Percentiles rank a stretch among this genome's conserved stretches.
These are phyloP conservation scores for Nephila pilipes DNA, from an alignment of 1,140 invertebrate species.

Conservation along the genomic window DNA sequence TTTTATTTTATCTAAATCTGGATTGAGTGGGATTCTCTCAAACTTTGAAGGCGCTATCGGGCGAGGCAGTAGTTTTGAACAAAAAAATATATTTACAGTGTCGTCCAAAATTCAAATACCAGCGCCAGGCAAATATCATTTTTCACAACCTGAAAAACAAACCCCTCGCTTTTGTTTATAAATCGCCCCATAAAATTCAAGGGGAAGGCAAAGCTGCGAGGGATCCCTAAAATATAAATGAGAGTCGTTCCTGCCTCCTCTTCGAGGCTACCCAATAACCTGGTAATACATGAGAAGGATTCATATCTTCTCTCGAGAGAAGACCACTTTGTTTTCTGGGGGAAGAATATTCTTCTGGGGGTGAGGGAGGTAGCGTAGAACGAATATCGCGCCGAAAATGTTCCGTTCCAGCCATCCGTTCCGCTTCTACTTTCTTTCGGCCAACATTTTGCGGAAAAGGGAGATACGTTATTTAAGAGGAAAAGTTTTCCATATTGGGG, in stretches of 20 bases:
- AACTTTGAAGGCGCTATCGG: too few species aligned
- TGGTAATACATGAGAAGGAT: not conserved
- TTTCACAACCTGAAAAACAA: not conserved
- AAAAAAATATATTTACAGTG: too few species aligned
- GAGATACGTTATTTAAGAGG: not conserved
- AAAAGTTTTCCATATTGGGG: not conserved
- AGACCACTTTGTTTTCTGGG: not conserved
- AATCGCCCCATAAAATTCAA: not conserved
- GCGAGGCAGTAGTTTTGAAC: too few species aligned
- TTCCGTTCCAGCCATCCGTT: not conserved
- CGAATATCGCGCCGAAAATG: not conserved
- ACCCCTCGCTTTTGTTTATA: not conserved
- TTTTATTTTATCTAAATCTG: too few species aligned
- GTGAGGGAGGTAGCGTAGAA: not conserved
- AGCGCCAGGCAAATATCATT: too few species aligned
- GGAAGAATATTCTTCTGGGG: not conserved
- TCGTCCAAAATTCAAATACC: too few species aligned
- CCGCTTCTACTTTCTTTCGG: not conserved
- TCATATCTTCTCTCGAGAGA: not conserved
- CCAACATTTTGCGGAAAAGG: not conserved
- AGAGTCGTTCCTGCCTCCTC: not conserved
- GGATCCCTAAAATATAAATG: constrained; percentile 14
- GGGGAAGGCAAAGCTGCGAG: not conserved
- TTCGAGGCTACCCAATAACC: not conserved
- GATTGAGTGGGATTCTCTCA: too few species aligned